phyloP scores from a whole-genome alignment of 2,113 vertebrate species.

The Petrocephalus microphthalmus region DNA sequence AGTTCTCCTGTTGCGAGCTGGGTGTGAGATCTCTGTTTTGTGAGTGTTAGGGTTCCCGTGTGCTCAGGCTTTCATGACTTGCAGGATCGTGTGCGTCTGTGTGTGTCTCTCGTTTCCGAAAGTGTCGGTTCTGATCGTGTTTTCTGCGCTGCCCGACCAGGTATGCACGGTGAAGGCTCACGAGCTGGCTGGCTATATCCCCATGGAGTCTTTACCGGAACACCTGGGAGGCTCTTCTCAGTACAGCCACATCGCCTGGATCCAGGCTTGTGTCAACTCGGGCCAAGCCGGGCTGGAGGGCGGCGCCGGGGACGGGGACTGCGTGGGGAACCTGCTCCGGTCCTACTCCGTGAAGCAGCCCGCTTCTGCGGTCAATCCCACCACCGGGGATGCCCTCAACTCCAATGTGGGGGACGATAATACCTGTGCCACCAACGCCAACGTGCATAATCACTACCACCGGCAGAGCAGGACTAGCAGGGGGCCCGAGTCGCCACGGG shows the following conservation, averaged over 20 bases:
- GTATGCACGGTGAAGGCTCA: slow-evolving; percentile 70
- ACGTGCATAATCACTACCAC: slow-evolving; percentile 58
- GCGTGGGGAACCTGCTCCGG: slow-evolving; percentile 64
- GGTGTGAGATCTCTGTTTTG: neutral
- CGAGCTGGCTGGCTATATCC: slow-evolving; percentile 67
- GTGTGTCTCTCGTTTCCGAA: too few relatives aligned
- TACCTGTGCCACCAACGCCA: slow-evolving; percentile 55
- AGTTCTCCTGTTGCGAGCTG: neutral
- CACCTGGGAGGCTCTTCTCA: slow-evolving; percentile 67
- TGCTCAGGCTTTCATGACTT: neutral
- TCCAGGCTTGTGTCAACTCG: slow-evolving; percentile 69
- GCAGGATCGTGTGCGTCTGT: neutral
- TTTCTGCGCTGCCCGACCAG: slow-evolving; percentile 36
- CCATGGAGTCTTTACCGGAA: slow-evolving; percentile 66
- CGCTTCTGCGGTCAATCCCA: neutral
- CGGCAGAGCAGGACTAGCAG: slow-evolving; percentile 54
- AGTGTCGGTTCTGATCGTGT: neutral
- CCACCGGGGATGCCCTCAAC: slow-evolving; percentile 47
- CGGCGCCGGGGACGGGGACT: slow-evolving; percentile 48
- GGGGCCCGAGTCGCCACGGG: slow-evolving; percentile 41
- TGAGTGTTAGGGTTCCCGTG: neutral
- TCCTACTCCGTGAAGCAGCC: slow-evolving; percentile 61
- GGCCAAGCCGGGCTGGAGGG: slow-evolving; percentile 29
- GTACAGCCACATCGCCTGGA: slow-evolving; percentile 71
- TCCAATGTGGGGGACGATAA: slow-evolving; percentile 63